Percentiles rank a stretch among this genome's conserved stretches.
phyloP scores from a whole-genome alignment of 2,797 vertebrate species.

The Mallotus villosus region DNA sequence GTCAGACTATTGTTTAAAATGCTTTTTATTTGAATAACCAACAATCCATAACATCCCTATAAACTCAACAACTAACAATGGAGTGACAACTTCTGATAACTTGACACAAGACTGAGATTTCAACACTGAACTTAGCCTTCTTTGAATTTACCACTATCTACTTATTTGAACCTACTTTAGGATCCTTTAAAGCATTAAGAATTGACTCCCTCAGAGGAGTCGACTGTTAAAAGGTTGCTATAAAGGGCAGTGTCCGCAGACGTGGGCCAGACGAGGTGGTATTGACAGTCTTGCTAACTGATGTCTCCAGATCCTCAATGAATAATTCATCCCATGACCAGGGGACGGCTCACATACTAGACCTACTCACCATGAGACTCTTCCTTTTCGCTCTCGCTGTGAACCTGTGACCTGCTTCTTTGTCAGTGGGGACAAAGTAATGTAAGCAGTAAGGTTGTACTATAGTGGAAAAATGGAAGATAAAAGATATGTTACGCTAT shows the following conservation, averaged over 20 bases:
- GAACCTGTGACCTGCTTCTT: slow-evolving; percentile 43
- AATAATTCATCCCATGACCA: slow-evolving; percentile 71
- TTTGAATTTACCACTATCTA: too few species aligned
- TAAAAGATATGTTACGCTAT: slow-evolving; percentile 27
- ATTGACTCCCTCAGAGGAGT: slow-evolving; percentile 32
- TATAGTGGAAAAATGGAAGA: slow-evolving; percentile 9
- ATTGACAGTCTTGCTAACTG: slow-evolving; percentile 73
- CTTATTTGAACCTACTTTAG: too few species aligned
- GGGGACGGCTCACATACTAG: slow-evolving; percentile 50
- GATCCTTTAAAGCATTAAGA: too few species aligned
- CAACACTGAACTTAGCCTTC: too few species aligned
- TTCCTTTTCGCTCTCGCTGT: background rate
- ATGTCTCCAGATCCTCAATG: slow-evolving; percentile 72
- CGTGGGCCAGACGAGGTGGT: slow-evolving; percentile 58
- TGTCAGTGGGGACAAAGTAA: slow-evolving; percentile 54
- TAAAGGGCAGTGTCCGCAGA: slow-evolving; percentile 69
- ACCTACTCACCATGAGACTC: slow-evolving; percentile 61
- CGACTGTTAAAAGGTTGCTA: slow-evolving; percentile 69
- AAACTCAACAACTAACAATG: too few species aligned
- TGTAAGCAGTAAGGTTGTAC: slow-evolving; percentile 9
- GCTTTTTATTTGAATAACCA: background rate
- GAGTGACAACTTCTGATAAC: too few species aligned
- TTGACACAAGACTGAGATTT: too few species aligned
- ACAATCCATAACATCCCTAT: background rate
- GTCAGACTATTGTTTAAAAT: background rate